phyloP scores from a whole-genome alignment of 2,113 vertebrate species.

The Thunnus thynnus region DNA sequence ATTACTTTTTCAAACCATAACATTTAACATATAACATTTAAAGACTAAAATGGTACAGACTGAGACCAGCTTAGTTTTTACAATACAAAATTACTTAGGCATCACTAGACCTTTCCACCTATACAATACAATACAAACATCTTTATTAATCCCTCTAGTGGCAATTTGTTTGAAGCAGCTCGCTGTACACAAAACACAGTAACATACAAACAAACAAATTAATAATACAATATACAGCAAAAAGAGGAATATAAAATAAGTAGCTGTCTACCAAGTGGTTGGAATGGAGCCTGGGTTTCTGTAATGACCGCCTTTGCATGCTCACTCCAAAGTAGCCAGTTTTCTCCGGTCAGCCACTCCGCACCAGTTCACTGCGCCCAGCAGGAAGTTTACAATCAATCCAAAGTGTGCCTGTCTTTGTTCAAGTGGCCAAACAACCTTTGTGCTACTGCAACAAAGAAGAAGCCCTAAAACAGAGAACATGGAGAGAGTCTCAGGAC shows the following conservation, averaged over 20 bases:
- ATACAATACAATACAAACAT: too few relatives aligned
- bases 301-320: constrained; percentile 32
- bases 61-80: too few relatives aligned
- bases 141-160: too few relatives aligned
- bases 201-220: too few relatives aligned
- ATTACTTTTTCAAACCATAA: not conserved
- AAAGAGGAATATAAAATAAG: too few relatives aligned
- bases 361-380: constrained; percentile 23
- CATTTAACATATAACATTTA: not conserved
- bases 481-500: constrained; percentile 29
- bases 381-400: constrained; percentile 60
- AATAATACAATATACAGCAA: too few relatives aligned
- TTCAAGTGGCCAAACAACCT: constrained; percentile 46
- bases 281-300: constrained; percentile 10
- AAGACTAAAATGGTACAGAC: too few relatives aligned
- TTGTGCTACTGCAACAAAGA: constrained; percentile 60
- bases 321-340: constrained; percentile 22
- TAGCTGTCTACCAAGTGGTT: not conserved
- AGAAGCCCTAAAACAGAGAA: constrained; percentile 43
- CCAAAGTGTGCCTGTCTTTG: constrained; percentile 47
- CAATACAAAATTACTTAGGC: not conserved
- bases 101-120: not conserved
- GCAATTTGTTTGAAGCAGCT: too few relatives aligned
- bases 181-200: too few relatives aligned
- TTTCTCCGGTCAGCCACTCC: constrained; percentile 20